phyloP scores from a whole-genome alignment of 2,888 invertebrate genomes.

The Belgica antarctica region DNA sequence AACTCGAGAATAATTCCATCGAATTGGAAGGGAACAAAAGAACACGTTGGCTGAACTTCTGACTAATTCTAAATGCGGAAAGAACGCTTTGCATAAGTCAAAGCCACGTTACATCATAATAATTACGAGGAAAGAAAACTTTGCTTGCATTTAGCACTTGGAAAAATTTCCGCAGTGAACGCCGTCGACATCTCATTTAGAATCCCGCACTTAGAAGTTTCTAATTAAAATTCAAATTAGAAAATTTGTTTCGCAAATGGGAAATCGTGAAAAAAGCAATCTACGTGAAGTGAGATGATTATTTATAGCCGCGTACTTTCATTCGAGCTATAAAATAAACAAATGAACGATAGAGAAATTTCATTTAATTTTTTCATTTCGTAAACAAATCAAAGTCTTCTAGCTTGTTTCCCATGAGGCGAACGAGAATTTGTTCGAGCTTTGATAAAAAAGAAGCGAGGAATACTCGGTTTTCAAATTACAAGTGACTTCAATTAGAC shows the following conservation, averaged over 20 bases:
- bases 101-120: too few relatives aligned
- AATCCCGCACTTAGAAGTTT: not conserved
- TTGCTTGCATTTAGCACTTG: too few relatives aligned
- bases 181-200: not conserved
- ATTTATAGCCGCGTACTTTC: constrained; percentile 33
- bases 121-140: too few relatives aligned
- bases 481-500: constrained; percentile 32
- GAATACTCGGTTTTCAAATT: constrained; percentile 15
- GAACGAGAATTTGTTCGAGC: not conserved
- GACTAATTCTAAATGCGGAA: too few relatives aligned
- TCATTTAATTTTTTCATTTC: not conserved
- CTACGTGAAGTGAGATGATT: not conserved
- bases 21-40: too few relatives aligned
- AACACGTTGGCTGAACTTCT: too few relatives aligned
- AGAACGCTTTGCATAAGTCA: too few relatives aligned
- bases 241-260: not conserved
- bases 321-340: constrained; percentile 32
- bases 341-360: constrained; percentile 9
- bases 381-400: constrained; percentile 38
- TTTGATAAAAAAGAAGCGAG: not conserved
- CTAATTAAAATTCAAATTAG: not conserved
- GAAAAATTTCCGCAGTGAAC: too few relatives aligned
- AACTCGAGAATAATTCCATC: too few relatives aligned
- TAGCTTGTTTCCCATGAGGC: not conserved
- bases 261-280: not conserved